phyloP scores from a whole-genome alignment of 1,140 invertebrate genomes.

The Pachyrhynchus sulphureomaculatus region DNA sequence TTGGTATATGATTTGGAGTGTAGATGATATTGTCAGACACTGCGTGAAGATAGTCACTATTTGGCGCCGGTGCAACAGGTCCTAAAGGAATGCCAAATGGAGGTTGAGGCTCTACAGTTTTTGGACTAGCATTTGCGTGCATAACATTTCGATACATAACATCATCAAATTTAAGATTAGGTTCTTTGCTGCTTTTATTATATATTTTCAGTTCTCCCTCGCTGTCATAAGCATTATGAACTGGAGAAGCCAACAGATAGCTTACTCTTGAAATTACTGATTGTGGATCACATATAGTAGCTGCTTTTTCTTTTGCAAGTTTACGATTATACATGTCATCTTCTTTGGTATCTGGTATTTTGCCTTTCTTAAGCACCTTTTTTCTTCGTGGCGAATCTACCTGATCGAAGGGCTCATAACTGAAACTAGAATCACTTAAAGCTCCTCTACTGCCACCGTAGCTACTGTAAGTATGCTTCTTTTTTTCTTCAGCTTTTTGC shows the following conservation, averaged over 20 bases:
- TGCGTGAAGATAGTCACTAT: slow-evolving; percentile 81
- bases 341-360: slow-evolving; percentile 62
- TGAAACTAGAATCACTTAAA: slow-evolving; percentile 47
- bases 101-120: slow-evolving; percentile 76
- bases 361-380: slow-evolving; percentile 49
- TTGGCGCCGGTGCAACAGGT: slow-evolving; percentile 71
- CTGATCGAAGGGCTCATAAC: slow-evolving; percentile 46
- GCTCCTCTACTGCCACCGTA: slow-evolving; percentile 35
- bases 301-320: slow-evolving; percentile 61
- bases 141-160: slow-evolving; percentile 78
- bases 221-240: slow-evolving; percentile 51
- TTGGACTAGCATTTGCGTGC: slow-evolving; percentile 70
- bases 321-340: slow-evolving; percentile 82
- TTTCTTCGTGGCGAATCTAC: slow-evolving; percentile 38
- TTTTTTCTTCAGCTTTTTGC: slow-evolving; percentile 36
- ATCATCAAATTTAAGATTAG: slow-evolving; percentile 81
- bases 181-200: slow-evolving; percentile 70
- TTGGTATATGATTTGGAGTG: slow-evolving; percentile 63
- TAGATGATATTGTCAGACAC: slow-evolving; percentile 60
- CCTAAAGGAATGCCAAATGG: slow-evolving; percentile 87
- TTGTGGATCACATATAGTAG: slow-evolving; percentile 58
- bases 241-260: slow-evolving; percentile 73
- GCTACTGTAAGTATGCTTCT: slow-evolving; percentile 29
- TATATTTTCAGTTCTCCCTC: slow-evolving; percentile 51
- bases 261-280: slow-evolving; percentile 62